Conservation (phyloP, 1,140 invertebrate genomes). For the Heliconius congener region DNA sequence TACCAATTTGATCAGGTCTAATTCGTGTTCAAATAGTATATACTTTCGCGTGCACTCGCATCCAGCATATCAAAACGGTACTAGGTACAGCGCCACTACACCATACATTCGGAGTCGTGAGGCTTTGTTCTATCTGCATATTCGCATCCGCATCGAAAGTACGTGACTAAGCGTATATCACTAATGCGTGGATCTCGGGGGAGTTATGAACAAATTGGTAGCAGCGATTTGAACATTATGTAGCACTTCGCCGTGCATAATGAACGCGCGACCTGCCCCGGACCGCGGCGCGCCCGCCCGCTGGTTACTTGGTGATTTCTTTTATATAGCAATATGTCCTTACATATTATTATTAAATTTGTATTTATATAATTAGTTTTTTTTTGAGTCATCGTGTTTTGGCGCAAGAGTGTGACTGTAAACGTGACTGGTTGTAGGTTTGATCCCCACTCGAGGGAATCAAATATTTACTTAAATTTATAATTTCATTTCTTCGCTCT, state of each 20-base stretch:
- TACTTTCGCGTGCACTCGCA: not conserved
- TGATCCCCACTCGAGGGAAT: too few relatives aligned
- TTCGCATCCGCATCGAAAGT: conserved; percentile 27
- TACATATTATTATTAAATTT: too few relatives aligned
- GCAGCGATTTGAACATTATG: conserved; percentile 38
- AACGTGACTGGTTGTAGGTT: too few relatives aligned
- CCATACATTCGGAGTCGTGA: not conserved
- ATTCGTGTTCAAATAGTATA: not conserved
- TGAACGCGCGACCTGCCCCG: conserved; percentile 25
- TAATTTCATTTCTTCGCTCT: too few relatives aligned
- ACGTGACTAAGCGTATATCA: conserved; percentile 40
- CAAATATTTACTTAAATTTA: too few relatives aligned
- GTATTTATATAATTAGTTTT: too few relatives aligned
- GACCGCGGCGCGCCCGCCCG: not conserved
- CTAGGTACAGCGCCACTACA: not conserved
- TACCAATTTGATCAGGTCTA: not conserved
- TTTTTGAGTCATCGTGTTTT: too few relatives aligned
- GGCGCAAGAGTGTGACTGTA: too few relatives aligned
- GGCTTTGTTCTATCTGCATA: conserved; percentile 34
- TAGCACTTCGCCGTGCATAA: conserved; percentile 34
- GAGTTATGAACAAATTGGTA: conserved; percentile 44
- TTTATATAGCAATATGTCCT: not conserved
- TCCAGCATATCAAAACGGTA: not conserved
- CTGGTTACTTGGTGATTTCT: not conserved
- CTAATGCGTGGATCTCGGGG: conserved; percentile 37